Percentiles rank a stretch among this genome's conserved stretches.
Evolutionary conservation across 2,888 invertebrate genomes (phyloP).

Genomic region (Epinotia bilunana): DNA sequence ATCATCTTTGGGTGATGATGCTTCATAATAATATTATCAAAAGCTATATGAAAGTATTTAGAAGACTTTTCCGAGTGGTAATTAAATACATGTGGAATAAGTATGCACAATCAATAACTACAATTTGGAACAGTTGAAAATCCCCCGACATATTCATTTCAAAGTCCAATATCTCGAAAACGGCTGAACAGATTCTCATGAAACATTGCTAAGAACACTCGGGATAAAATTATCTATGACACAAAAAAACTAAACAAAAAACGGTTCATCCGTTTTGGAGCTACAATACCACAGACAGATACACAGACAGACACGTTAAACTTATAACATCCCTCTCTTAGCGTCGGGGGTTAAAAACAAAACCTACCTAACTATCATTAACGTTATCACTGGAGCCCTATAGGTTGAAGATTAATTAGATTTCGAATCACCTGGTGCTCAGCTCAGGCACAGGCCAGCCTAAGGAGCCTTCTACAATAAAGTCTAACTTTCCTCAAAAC

Average conservation of each 20-base stretch:
- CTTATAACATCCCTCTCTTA: too few species aligned
- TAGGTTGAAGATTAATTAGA: conserved; percentile 40
- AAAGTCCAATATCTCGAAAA: too few species aligned
- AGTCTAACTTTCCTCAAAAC: neutral
- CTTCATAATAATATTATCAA: neutral
- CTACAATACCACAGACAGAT: too few species aligned
- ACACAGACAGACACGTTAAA: too few species aligned
- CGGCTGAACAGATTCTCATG: too few species aligned
- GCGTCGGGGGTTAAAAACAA: too few species aligned
- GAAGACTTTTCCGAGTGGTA: neutral
- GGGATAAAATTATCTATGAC: too few species aligned
- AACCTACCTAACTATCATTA: neutral
- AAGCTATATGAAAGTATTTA: neutral
- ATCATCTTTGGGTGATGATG: neutral
- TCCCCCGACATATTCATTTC: too few species aligned
- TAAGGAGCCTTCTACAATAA: neutral
- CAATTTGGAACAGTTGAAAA: too few species aligned
- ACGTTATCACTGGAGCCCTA: neutral
- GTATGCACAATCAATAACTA: neutral
- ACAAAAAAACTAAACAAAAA: too few species aligned
- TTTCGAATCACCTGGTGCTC: conserved; percentile 25
- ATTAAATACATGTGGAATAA: neutral
- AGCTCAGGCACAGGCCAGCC: conserved; percentile 13
- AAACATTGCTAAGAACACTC: too few species aligned
- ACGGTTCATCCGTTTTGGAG: too few species aligned